Conservation (phyloP, 2,797 vertebrate species). For the Rhincodon typus region DNA sequence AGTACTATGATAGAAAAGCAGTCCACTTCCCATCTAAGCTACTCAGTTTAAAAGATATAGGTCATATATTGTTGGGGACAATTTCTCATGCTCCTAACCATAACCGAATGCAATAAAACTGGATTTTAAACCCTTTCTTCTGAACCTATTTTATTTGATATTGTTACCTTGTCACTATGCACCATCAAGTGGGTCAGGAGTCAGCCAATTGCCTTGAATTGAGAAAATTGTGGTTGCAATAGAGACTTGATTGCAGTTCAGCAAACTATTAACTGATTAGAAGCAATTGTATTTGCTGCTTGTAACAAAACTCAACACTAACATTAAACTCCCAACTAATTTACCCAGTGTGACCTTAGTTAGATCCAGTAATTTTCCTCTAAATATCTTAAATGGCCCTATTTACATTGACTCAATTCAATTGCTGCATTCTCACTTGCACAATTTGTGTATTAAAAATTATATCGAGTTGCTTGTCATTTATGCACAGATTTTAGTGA, state of each 20-base stretch:
- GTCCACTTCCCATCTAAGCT: neutral
- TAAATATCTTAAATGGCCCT: neutral
- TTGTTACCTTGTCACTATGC: neutral
- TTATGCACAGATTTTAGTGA: neutral
- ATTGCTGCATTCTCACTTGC: neutral
- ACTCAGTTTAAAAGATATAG: neutral
- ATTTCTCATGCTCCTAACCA: neutral
- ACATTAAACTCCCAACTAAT: neutral
- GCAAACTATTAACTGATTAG: neutral
- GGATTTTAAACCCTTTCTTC: neutral
- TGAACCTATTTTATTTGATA: neutral
- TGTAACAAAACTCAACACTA: neutral
- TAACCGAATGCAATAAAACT: neutral
- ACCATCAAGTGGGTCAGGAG: neutral
- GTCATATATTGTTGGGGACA: neutral
- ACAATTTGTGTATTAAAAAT: neutral
- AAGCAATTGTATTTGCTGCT: neutral
- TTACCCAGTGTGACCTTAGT: neutral
- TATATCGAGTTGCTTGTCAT: neutral
- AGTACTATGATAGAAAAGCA: too few relatives aligned
- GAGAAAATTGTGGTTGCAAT: neutral
- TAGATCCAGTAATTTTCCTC: neutral
- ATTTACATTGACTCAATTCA: neutral
- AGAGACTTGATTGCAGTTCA: slow-evolving; percentile 1
- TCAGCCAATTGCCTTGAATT: neutral